These are phyloP conservation scores for Panthera uncia DNA, from an alignment of 2,113 vertebrate genomes.

Conservation along the genomic window DNA sequence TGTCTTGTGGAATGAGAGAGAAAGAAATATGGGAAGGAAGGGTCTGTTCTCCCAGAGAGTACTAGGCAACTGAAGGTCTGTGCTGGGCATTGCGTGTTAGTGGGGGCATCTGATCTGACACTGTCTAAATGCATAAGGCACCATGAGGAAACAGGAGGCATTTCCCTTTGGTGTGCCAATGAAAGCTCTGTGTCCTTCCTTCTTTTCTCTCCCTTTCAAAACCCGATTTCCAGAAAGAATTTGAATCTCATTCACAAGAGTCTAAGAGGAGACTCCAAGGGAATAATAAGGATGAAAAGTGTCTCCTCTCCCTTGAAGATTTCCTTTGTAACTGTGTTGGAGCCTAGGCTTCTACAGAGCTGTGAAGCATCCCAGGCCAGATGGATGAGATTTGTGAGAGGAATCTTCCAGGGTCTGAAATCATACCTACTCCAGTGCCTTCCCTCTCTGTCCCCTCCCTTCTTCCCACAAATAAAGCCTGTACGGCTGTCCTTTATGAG, in stretches of 20 bases:
- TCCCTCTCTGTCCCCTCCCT: background rate
- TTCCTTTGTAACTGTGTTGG: background rate
- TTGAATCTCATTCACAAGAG: background rate
- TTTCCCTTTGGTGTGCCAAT: background rate
- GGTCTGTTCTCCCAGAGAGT: background rate
- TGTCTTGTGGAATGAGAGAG: background rate
- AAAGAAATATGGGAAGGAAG: background rate
- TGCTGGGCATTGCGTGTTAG: background rate
- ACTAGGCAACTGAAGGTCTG: background rate
- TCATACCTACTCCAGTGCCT: background rate
- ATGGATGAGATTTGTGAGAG: background rate
- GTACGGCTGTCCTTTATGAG: background rate
- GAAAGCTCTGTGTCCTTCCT: background rate
- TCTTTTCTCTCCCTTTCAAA: conserved; percentile 8
- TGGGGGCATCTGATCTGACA: background rate
- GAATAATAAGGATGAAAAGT: background rate
- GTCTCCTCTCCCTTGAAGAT: background rate
- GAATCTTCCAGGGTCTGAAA: background rate
- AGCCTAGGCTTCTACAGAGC: background rate
- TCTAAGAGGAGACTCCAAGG: background rate
- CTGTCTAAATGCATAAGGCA: background rate
- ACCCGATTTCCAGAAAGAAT: background rate
- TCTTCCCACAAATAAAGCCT: background rate
- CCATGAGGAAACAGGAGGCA: background rate
- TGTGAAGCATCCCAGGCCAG: background rate